Base-by-base conservation (phyloP, 1,140 invertebrate genomes). In the Ephestia elutella region DNA sequence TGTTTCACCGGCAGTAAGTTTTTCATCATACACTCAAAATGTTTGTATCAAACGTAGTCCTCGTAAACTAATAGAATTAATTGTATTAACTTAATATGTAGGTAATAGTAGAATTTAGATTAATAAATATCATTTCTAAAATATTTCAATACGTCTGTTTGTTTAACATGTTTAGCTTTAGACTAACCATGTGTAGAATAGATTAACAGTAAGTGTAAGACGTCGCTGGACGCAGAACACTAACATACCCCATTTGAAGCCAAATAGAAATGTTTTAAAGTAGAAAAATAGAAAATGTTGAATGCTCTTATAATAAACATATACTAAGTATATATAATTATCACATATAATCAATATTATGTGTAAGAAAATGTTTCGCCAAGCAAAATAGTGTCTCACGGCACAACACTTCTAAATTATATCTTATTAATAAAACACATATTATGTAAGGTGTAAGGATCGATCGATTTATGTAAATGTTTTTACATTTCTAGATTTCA, bases 401-500 rank as follows among this genome's bases (percentile, higher is more conserved):
- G 75, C 82, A 87, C 77, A 80, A 48, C 49, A 53, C 59, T 71
- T 62, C 30, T 32, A 32, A 63, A 62, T 66, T 58, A 61, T 65
- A 57, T 73, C 63, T 62, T 73, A 68, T 70, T 65, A 65, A 73
- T 62, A 73, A 62, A 80, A 70, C 68, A 70, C 80, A 76, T 76
- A 58, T 78, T 76, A 64, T 73, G 60, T 84, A 82, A 84, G 66
- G 69, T 84, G 66, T 82, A 87, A 86, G 82, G 73, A 85, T 87
- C 76, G 86, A 75, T 87, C 84, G 82, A 87, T 86, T 88, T 88
- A 88, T 87, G 84, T 85, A 87, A 86, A 86, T 91, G 90, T 92
- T 91, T 94, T 92, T 92, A 91, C 92, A 91, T 92, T 95, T 94
- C 91, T 95, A 97, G 96, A 97, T 95, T 96, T 97, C 93, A 97